These are phyloP conservation scores for Microplitis deprimator DNA, from an alignment of 2,888 invertebrate species.

Conservation along the genomic window DNA sequence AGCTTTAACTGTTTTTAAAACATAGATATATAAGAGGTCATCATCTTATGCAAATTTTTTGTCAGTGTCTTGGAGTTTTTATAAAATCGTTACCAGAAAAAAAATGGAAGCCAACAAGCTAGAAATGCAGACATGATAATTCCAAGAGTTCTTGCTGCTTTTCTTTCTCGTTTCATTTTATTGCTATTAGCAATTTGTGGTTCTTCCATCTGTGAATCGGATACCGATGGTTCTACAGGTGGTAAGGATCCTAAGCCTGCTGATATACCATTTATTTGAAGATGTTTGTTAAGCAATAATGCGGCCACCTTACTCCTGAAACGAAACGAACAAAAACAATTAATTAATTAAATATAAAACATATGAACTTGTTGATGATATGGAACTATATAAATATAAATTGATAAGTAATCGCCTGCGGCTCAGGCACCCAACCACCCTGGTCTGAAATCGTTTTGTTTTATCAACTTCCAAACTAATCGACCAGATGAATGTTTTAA, in stretches of 20 bases:
- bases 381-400: too few relatives aligned
- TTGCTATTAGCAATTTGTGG: conserved; percentile 83
- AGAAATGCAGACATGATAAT: conserved; percentile 97
- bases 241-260: conserved; percentile 75
- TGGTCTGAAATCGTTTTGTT: too few relatives aligned
- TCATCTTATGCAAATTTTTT: not conserved
- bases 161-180: conserved; percentile 90
- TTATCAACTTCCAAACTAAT: too few relatives aligned
- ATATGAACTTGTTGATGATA: not conserved
- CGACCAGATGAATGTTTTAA: too few relatives aligned
- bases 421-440: too few relatives aligned
- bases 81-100: conserved; percentile 81
- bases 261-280: conserved; percentile 91
- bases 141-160: conserved; percentile 93
- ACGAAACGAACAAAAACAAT: conserved; percentile 44
- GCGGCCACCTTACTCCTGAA: conserved; percentile 91
- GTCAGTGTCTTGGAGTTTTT: not conserved
- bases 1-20: too few relatives aligned
- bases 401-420: too few relatives aligned
- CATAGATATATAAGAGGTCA: not conserved
- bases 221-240: conserved; percentile 69
- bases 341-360: not conserved
- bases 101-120: conserved; percentile 96
- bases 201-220: conserved; percentile 67
- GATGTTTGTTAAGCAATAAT: conserved; percentile 87